Percentiles rank a stretch among this genome's conserved stretches.
These are phyloP conservation scores for Eupeodes corollae DNA, from an alignment of 1,140 invertebrate species.

Conservation along the genomic window DNA sequence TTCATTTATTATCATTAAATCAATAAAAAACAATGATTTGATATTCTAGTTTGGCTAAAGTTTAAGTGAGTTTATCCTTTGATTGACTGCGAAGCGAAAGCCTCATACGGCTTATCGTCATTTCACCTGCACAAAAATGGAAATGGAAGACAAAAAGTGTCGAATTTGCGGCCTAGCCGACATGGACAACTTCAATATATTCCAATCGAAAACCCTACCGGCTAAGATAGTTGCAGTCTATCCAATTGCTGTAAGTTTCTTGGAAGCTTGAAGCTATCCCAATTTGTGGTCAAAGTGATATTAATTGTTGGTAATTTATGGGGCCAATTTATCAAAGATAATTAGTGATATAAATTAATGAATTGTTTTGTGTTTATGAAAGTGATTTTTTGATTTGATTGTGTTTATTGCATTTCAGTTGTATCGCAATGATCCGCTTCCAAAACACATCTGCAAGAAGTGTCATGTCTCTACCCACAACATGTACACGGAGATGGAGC, in stretches of 20 bases:
- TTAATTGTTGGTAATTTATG: too few species aligned
- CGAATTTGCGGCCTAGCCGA: slow-evolving; percentile 7
- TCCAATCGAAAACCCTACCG: slow-evolving; percentile 2
- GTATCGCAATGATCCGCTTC: slow-evolving; percentile 10
- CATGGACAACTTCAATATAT: slow-evolving; percentile 2
- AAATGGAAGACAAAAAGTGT: slow-evolving; percentile 7
- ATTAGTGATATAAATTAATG: too few species aligned
- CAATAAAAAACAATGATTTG: too few species aligned
- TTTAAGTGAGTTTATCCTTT: too few species aligned
- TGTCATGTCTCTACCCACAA: slow-evolving; percentile 1
- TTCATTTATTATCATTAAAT: too few species aligned
- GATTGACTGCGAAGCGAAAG: too few species aligned
- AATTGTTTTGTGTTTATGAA: not conserved
- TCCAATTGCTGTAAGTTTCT: slow-evolving; percentile 8
- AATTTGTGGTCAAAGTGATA: too few species aligned
- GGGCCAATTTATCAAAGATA: too few species aligned
- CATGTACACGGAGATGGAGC: slow-evolving; percentile 3
- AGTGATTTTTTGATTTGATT: not conserved
- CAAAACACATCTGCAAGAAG: slow-evolving; percentile 10
- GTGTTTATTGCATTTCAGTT: slow-evolving; percentile 1
- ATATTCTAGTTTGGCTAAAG: too few species aligned
- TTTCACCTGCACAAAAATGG: too few species aligned
- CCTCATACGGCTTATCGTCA: too few species aligned
- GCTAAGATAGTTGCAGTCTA: slow-evolving; percentile 8
- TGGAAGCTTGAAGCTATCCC: too few species aligned